phyloP scores from a whole-genome alignment of 2,888 invertebrate species.

The Noctua janthe region DNA sequence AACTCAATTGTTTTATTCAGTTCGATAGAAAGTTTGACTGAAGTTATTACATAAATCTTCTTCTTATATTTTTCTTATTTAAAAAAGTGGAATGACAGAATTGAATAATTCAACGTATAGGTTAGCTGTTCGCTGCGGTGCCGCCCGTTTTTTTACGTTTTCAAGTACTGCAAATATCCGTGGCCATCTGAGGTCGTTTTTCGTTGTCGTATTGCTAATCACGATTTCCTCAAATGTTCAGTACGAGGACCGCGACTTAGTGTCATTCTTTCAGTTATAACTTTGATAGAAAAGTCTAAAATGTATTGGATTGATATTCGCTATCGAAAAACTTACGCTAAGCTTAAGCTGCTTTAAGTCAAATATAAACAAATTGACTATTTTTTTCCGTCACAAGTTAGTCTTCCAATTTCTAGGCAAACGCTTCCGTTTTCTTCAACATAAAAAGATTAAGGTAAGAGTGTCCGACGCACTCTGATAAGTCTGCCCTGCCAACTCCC shows the following conservation, averaged over 20 bases:
- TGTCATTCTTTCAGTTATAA: background rate
- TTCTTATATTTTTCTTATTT: slow-evolving; percentile 30
- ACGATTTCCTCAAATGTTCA: background rate
- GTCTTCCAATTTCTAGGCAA: background rate
- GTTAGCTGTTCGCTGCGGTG: background rate
- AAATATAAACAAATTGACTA: no score
- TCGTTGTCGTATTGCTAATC: background rate
- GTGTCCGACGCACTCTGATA: background rate
- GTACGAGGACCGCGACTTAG: background rate
- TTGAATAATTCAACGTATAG: slow-evolving; percentile 26
- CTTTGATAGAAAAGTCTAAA: background rate
- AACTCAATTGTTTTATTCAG: slow-evolving; percentile 40
- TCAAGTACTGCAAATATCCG: background rate
- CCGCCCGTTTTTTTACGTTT: background rate
- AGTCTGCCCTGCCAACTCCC: no score
- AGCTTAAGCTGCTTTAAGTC: no score
- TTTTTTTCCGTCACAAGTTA: background rate
- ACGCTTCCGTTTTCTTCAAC: background rate
- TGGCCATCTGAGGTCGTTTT: background rate
- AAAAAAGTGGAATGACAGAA: slow-evolving; percentile 13
- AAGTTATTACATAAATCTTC: slow-evolving; percentile 49
- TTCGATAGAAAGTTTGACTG: slow-evolving; percentile 34
- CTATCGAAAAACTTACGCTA: background rate
- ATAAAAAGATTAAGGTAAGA: background rate
- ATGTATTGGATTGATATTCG: background rate